Conservation (phyloP, 2,888 invertebrate species). For the Helicoverpa assulta region DNA sequence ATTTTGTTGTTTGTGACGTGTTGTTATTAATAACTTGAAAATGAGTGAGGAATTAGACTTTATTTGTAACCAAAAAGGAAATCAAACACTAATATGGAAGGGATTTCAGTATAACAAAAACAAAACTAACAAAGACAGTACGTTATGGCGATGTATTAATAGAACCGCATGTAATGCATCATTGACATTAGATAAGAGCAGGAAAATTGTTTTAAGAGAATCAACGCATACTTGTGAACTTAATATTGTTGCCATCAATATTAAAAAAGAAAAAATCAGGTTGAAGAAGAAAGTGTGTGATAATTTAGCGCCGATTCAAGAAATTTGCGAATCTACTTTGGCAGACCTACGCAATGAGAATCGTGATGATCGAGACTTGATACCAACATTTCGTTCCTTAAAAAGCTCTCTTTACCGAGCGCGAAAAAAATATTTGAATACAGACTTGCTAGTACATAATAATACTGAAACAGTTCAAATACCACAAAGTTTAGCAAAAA, state of each 20-base stretch:
- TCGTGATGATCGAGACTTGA: conserved; percentile 24
- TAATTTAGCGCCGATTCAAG: conserved; percentile 25
- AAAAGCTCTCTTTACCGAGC: conserved; percentile 18
- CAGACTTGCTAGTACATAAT: conserved; percentile 29
- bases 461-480: conserved; percentile 28
- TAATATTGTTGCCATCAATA: conserved; percentile 23
- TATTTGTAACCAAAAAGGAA: conserved; percentile 20
- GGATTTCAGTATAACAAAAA: conserved; percentile 29
- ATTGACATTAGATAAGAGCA: conserved; percentile 20
- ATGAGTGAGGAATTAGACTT: conserved; percentile 21
- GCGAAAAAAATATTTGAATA: conserved; percentile 31
- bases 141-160: conserved; percentile 19
- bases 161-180: conserved; percentile 21
- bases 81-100: conserved; percentile 28
- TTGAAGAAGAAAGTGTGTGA: conserved; percentile 29
- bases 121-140: conserved; percentile 24
- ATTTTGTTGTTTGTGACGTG: conserved; percentile 23
- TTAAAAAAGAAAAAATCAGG: conserved; percentile 17
- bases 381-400: conserved; percentile 20
- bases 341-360: conserved; percentile 19
- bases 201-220: conserved; percentile 19
- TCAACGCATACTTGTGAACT: conserved; percentile 25
- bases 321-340: conserved; percentile 18
- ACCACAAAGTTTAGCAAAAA: conserved; percentile 34
- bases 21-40: conserved; percentile 29